phyloP scores from a whole-genome alignment of 2,888 invertebrate species.

The Brenthis hecate region DNA sequence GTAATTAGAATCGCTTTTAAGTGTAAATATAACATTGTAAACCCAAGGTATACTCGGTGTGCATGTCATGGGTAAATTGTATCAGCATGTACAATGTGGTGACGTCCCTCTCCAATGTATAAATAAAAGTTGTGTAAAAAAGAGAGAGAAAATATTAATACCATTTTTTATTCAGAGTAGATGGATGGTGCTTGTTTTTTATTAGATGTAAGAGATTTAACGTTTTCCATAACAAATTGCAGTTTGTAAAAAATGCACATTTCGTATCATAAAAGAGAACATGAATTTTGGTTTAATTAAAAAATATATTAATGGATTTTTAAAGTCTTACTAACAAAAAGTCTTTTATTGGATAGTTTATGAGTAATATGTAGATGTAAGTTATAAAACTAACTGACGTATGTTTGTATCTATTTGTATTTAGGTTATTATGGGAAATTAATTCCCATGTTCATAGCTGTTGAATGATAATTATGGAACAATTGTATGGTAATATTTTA shows the following conservation, averaged over 20 bases:
- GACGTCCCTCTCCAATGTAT: constrained; percentile 25
- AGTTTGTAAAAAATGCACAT: constrained; percentile 3
- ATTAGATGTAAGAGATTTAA: constrained; percentile 16
- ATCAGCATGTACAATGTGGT: constrained; percentile 23
- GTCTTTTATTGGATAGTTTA: too few species aligned
- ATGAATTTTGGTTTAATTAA: too few species aligned
- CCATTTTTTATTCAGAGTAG: constrained; percentile 14
- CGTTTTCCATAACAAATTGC: constrained; percentile 1
- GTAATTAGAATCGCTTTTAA: neutral
- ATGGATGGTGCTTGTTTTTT: constrained; percentile 17
- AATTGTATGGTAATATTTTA: too few species aligned
- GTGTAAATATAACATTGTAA: neutral
- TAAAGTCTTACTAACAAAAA: too few species aligned
- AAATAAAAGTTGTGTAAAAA: neutral
- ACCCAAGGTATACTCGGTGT: constrained; percentile 22
- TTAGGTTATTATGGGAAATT: too few species aligned
- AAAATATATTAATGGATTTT: too few species aligned
- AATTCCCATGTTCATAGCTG: too few species aligned
- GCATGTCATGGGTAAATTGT: constrained; percentile 33
- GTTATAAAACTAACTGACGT: neutral
- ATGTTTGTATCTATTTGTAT: too few species aligned
- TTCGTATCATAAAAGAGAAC: too few species aligned
- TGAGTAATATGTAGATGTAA: neutral
- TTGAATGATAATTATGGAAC: too few species aligned
- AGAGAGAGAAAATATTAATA: constrained; percentile 14